Base-by-base conservation (phyloP, 2,888 invertebrate species). In the Blastobasis lacticolella region DNA sequence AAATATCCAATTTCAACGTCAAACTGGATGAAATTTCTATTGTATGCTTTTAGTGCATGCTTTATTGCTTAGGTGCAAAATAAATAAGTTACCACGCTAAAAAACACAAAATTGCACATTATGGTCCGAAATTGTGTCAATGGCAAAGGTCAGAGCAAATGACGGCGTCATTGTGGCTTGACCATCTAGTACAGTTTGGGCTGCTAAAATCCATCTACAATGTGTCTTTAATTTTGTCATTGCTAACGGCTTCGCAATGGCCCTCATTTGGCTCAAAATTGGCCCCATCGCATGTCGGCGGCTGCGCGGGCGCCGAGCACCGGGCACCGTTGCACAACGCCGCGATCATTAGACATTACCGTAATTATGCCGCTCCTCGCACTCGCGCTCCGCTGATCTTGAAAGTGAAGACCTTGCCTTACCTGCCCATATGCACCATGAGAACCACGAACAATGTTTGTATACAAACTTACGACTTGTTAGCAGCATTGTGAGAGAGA, bases 361-460 rank as follows among this genome's bases (percentile, higher is more conserved):
- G 80, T 79, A 85, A 86, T 87, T 86, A 87, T 79, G 70, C 72
- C 70, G 75, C 74, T 76, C 73, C 69, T 69, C 75, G 80, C 66
- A 70, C 80, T 86, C 86, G 80, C 67, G 71, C 80, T 86, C 86
- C 73, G 85, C 63, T 88, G 88, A 83, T 87, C 88, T 88, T 88
- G 88, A 88, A 88, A 88, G 88, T 81, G 83, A 88, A 78, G 84
- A 80, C 87, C 85, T 86, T 82, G 81, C 49, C 23, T 23, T 23
- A 68, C 71, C 73, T 74, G 70, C 65, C 70, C 69, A 70, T 66
- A 73, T 23, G 23, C 23, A 23, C 72, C 69, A 71, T 77, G 80
- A 73, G 80, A 80, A 77, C 72, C 55, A 64, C 67, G 61, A 71
- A 79, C 72, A 73, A 71, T 80, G 79, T 82, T 82, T 79, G 75